Conservation (phyloP, 1,140 invertebrate genomes). For the Armadillidium nasatum region DNA sequence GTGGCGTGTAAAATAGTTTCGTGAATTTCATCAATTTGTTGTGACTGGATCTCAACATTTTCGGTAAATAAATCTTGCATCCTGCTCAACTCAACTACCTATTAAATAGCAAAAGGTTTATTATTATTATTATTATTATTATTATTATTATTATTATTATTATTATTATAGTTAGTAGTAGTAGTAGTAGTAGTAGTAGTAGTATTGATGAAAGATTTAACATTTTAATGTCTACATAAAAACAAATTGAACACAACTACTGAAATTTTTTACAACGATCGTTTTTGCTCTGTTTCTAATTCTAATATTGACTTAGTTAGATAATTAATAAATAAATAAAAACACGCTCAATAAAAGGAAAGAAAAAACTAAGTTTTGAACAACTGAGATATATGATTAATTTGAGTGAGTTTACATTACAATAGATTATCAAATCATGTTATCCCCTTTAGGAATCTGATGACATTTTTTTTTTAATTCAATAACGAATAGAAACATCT, state of each 20-base stretch:
- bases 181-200: background rate
- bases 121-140: too few relatives aligned
- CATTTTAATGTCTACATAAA: background rate
- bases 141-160: background rate
- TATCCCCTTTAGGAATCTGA: too few relatives aligned
- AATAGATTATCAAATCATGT: too few relatives aligned
- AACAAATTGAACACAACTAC: background rate
- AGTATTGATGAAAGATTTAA: background rate
- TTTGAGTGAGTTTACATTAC: too few relatives aligned
- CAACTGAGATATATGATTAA: too few relatives aligned
- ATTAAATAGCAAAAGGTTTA: slow-evolving; percentile 58
- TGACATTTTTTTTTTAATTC: too few relatives aligned
- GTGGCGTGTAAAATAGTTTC: slow-evolving; percentile 82
- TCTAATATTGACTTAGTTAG: too few relatives aligned
- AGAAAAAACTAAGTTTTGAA: too few relatives aligned
- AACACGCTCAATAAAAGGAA: too few relatives aligned
- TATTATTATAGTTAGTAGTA: background rate
- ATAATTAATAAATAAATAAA: too few relatives aligned
- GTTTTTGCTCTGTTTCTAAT: too few relatives aligned
- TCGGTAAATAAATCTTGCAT: slow-evolving; percentile 96
- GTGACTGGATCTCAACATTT: slow-evolving; percentile 91
- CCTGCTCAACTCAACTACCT: slow-evolving; percentile 91
- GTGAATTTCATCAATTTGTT: slow-evolving; percentile 83
- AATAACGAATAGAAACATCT: too few relatives aligned
- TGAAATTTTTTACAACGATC: background rate